phyloP scores from a whole-genome alignment of 2,888 invertebrate species.

The Masnerella sp. region DNA sequence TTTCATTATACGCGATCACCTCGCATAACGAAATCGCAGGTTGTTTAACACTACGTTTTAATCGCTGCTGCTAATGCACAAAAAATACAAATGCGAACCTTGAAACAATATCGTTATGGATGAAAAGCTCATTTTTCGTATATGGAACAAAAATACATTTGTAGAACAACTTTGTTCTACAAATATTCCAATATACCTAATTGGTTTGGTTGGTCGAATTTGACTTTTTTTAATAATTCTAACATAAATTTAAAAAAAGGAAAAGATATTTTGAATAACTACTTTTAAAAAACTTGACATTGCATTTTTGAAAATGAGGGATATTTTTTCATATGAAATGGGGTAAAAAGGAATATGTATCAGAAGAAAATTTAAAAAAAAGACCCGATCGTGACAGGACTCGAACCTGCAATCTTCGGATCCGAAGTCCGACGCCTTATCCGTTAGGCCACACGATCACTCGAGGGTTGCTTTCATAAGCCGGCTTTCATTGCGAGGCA shows the following conservation, averaged over 20 bases:
- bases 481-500: conserved; percentile 32
- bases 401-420: conserved; percentile 81
- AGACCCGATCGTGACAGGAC: conserved; percentile 80
- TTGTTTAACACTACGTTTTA: conserved; percentile 41
- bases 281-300: too few relatives aligned
- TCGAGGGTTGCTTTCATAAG: conserved; percentile 58
- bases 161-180: too few relatives aligned
- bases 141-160: too few relatives aligned
- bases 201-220: too few relatives aligned
- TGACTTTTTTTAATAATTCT: too few relatives aligned
- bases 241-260: too few relatives aligned
- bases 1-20: conserved; percentile 44
- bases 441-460: conserved; percentile 83
- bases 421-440: conserved; percentile 83
- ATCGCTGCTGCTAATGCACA: conserved; percentile 35
- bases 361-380: too few relatives aligned
- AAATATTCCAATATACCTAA: too few relatives aligned
- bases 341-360: too few relatives aligned
- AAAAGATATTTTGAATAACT: too few relatives aligned
- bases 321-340: not conserved
- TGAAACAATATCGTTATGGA: conserved; percentile 32
- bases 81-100: conserved; percentile 35
- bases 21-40: conserved; percentile 49
- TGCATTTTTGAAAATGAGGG: too few relatives aligned
- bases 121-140: conserved; percentile 10